Percentiles rank a stretch among this genome's conserved stretches.
Evolutionary conservation across 2,113 vertebrate species (phyloP).

Genomic region (Myotis lucifugus): DNA sequence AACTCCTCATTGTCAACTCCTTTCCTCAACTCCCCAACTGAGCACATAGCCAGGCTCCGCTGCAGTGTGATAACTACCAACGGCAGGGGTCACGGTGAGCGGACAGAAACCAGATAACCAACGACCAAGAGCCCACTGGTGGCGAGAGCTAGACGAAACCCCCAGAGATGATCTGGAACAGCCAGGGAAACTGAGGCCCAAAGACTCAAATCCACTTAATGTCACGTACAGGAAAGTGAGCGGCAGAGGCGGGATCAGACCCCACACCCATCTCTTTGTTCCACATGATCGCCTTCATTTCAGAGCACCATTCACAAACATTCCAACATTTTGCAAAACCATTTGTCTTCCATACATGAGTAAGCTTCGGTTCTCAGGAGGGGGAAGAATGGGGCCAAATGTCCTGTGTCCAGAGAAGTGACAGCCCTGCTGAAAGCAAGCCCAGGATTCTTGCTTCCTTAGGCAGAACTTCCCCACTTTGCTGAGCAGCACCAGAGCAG

Average conservation of each 20-base stretch:
- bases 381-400: neutral
- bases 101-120: neutral
- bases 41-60: neutral
- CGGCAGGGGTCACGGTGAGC: neutral
- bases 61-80: too few species aligned
- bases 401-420: neutral
- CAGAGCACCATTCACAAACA: neutral
- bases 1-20: neutral
- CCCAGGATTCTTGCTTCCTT: neutral
- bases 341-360: neutral
- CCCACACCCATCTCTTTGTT: neutral
- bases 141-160: neutral
- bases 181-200: neutral
- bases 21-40: neutral
- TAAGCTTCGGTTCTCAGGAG: neutral
- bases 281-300: neutral
- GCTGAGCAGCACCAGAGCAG: neutral
- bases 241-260: neutral
- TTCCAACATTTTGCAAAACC: neutral
- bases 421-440: neutral
- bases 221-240: neutral
- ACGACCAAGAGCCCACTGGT: neutral
- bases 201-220: neutral
- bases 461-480: neutral
- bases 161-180: neutral